Conservation (phyloP, 1,140 invertebrate species). For the Ceratina australensis region DNA sequence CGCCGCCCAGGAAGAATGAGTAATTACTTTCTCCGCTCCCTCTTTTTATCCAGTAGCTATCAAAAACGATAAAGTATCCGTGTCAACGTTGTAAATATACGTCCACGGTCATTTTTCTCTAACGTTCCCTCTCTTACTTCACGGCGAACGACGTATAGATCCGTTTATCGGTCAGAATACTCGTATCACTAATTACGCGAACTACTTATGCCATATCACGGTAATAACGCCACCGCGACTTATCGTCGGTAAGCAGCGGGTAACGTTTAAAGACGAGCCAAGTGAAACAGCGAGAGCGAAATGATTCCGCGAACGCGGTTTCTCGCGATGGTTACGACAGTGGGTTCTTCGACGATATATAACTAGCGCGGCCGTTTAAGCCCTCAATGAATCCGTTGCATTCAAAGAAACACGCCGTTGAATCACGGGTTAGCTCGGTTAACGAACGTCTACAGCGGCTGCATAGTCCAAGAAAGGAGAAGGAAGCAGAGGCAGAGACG, state of each 20-base stretch:
- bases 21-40: slow-evolving; percentile 29
- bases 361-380: slow-evolving; percentile 41
- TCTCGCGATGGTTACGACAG: not conserved
- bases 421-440: slow-evolving; percentile 4
- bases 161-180: not conserved
- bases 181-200: slow-evolving; percentile 20
- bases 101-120: not conserved
- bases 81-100: slow-evolving; percentile 14
- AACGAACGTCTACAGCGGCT: not conserved
- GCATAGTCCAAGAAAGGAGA: not conserved
- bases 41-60: slow-evolving; percentile 8
- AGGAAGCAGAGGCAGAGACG: not conserved
- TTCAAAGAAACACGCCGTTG: slow-evolving; percentile 48
- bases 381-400: slow-evolving; percentile 53
- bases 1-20: slow-evolving; percentile 21
- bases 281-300: not conserved
- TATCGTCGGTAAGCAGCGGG: slow-evolving; percentile 15
- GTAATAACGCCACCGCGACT: not conserved
- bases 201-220: slow-evolving; percentile 7
- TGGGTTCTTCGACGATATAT: slow-evolving; percentile 17
- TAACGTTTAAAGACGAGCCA: not conserved
- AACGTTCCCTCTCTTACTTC: not conserved
- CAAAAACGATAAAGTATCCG: slow-evolving; percentile 28
- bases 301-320: slow-evolving; percentile 37
- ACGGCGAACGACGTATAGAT: not conserved